phyloP scores from a whole-genome alignment of 2,113 vertebrate genomes.

The Sapayoa aenigma region DNA sequence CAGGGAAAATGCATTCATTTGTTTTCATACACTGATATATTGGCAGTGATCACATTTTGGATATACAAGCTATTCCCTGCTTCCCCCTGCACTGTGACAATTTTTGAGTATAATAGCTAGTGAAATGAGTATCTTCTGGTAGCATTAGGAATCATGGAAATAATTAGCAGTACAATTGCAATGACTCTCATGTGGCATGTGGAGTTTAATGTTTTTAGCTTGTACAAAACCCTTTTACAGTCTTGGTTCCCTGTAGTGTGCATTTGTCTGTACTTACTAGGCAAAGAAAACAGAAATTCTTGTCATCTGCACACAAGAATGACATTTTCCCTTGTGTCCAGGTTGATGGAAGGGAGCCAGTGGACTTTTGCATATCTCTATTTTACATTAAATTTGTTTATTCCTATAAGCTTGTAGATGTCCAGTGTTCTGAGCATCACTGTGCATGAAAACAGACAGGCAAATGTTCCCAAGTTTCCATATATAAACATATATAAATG shows the following conservation, averaged over 20 bases:
- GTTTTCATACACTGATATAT: slow-evolving; percentile 5
- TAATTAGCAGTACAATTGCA: not conserved
- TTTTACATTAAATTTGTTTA: not conserved
- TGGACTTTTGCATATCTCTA: not conserved
- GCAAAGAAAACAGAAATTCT: not conserved
- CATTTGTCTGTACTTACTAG: not conserved
- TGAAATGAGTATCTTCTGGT: slow-evolving; percentile 1
- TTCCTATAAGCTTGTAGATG: not conserved
- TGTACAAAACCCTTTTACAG: not conserved
- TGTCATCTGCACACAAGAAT: not conserved
- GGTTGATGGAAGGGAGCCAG: not conserved
- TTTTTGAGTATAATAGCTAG: slow-evolving; percentile 4
- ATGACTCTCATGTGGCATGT: not conserved
- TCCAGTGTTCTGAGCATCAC: not conserved
- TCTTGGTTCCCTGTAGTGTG: not conserved
- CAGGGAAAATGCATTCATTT: slow-evolving; percentile 13
- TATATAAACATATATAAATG: too few relatives aligned
- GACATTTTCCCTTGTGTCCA: not conserved
- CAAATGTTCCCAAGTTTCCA: not conserved
- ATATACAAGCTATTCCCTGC: not conserved
- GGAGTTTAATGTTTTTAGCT: not conserved
- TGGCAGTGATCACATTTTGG: not conserved
- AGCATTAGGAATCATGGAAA: slow-evolving; percentile 19
- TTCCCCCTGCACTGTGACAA: not conserved
- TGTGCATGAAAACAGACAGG: fast-evolving